Evolutionary conservation across 2,888 invertebrate species (phyloP).

Genomic region (Tachystola acroxantha): DNA sequence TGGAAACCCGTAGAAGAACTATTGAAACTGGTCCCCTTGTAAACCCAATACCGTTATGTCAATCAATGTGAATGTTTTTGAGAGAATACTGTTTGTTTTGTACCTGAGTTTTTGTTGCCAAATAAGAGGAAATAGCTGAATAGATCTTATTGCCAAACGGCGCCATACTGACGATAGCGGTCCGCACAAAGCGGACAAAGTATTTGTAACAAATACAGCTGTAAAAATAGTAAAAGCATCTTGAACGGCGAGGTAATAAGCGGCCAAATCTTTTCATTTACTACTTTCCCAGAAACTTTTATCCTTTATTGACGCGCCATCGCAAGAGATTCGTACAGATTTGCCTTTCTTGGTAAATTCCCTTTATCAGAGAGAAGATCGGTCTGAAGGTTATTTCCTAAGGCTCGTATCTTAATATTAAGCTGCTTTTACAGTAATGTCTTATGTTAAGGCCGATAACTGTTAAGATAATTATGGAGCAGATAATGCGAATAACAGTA

Average conservation of each 20-base stretch:
- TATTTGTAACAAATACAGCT: conserved; percentile 25
- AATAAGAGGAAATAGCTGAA: conserved; percentile 42
- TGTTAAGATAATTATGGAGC: no score
- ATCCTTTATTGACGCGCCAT: not conserved
- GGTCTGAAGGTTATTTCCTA: no score
- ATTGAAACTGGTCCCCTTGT: conserved; percentile 14
- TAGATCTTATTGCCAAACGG: conserved; percentile 15
- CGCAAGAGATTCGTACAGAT: no score
- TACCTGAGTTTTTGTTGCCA: conserved; percentile 38
- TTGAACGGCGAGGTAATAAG: conserved; percentile 12
- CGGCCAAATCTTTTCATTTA: conserved; percentile 2
- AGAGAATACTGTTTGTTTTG: conserved; percentile 31
- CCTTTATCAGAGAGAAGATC: no score
- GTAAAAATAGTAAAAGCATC: conserved; percentile 18
- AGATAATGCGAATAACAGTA: no score
- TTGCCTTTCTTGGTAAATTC: no score
- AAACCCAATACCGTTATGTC: conserved; percentile 26
- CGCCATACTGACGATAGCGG: conserved; percentile 16
- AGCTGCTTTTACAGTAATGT: no score
- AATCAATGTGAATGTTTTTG: conserved; percentile 29
- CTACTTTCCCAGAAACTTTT: conserved; percentile 6
- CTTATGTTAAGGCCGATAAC: no score
- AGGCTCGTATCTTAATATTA: no score
- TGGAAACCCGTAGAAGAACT: conserved; percentile 11
- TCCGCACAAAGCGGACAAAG: conserved; percentile 4